phyloP scores from a whole-genome alignment of 2,888 invertebrate genomes.

The Apotomis capreana region DNA sequence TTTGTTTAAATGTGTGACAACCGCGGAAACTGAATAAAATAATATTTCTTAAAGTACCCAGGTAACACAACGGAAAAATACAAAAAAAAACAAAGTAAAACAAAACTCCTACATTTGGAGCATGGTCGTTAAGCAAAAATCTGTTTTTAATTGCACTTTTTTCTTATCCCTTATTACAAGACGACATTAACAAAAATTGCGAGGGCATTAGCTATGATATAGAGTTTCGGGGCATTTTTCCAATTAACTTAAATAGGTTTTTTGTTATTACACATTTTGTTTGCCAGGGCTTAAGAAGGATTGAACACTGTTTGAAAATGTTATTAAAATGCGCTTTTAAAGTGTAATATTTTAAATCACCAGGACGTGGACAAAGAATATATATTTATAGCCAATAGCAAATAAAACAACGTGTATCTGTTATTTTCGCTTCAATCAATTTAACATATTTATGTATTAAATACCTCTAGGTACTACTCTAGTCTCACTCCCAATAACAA shows the following conservation, averaged over 20 bases:
- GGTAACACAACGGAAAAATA: neutral
- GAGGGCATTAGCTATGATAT: slow-evolving; percentile 71
- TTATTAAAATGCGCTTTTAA: too few species aligned
- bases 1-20: too few species aligned
- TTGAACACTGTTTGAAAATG: neutral
- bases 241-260: slow-evolving; percentile 75
- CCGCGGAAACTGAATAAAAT: too few species aligned
- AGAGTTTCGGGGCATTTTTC: slow-evolving; percentile 62
- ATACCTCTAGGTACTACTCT: too few species aligned
- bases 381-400: too few species aligned
- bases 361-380: too few species aligned
- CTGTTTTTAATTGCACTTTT: slow-evolving; percentile 70
- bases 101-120: slow-evolving; percentile 20
- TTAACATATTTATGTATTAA: too few species aligned
- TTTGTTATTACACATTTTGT: slow-evolving; percentile 27
- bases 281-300: neutral
- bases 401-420: too few species aligned
- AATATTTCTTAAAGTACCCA: neutral
- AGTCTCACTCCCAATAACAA: too few species aligned
- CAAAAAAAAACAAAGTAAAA: slow-evolving; percentile 11
- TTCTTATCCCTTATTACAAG: slow-evolving; percentile 50
- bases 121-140: slow-evolving; percentile 52
- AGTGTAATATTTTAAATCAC: too few species aligned
- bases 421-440: too few species aligned
- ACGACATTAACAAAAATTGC: slow-evolving; percentile 68